Conservation (phyloP, 2,113 vertebrate genomes). For the Manacus vitellinus region DNA sequence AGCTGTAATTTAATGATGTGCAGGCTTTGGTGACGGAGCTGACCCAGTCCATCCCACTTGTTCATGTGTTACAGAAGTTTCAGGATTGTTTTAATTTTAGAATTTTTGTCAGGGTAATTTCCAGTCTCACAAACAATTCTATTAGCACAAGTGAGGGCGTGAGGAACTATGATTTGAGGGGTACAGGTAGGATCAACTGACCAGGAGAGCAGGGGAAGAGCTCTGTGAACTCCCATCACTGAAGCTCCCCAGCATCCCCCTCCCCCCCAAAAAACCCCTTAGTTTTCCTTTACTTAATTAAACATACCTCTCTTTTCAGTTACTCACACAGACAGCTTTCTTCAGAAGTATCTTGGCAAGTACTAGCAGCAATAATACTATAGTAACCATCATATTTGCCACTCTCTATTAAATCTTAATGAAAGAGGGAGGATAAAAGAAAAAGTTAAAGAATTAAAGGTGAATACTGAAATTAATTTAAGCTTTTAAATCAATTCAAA, state of each 20-base stretch:
- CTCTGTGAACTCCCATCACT: background rate
- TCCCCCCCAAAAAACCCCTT: background rate
- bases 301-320: background rate
- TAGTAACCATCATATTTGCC: background rate
- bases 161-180: background rate
- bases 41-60: fast-evolving
- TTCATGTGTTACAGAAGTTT: background rate
- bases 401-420: background rate
- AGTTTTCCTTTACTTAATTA: background rate
- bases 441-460: background rate
- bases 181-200: background rate
- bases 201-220: background rate
- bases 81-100: background rate
- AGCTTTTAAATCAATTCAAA: background rate
- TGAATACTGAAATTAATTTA: background rate
- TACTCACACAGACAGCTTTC: background rate
- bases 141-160: background rate
- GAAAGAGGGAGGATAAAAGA: background rate
- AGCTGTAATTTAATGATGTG: background rate
- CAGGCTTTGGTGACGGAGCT: background rate
- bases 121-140: background rate
- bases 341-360: background rate
- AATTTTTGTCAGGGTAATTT: background rate
- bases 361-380: background rate
- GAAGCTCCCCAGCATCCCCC: background rate